Evolutionary conservation across 2,113 vertebrate genomes (phyloP).

Genomic region (Colinus virginianus): DNA sequence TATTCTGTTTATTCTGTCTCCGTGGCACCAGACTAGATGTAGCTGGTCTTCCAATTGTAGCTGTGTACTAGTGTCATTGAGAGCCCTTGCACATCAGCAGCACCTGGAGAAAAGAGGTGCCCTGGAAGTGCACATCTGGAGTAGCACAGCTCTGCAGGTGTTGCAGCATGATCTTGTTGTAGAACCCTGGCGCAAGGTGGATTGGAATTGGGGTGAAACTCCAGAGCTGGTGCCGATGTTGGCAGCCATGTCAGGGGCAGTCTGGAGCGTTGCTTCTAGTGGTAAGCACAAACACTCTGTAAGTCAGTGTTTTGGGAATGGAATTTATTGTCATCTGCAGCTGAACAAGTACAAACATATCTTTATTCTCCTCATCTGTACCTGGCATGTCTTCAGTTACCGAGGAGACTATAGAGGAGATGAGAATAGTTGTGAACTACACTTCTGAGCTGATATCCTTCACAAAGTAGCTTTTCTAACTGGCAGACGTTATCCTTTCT

Average conservation of each 20-base stretch:
- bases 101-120: rapidly evolving
- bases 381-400: neutral
- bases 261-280: neutral
- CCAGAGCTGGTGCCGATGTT: neutral
- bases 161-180: rapidly evolving
- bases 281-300: neutral
- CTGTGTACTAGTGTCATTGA: neutral
- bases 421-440: neutral
- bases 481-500: slow-evolving; percentile 8
- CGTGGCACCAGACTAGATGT: neutral
- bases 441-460: neutral
- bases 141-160: neutral
- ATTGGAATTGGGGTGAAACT: neutral
- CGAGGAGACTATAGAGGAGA: neutral
- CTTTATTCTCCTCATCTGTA: neutral
- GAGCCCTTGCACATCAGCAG: neutral
- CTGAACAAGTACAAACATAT: neutral
- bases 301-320: neutral
- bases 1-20: neutral
- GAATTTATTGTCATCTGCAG: neutral
- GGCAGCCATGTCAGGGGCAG: rapidly evolving
- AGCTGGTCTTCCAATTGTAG: neutral
- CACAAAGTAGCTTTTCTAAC: neutral
- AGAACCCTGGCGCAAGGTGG: rapidly evolving
- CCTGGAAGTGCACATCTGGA: neutral